Conservation (phyloP, 1,140 invertebrate genomes). For the Nilaparvata lugens region DNA sequence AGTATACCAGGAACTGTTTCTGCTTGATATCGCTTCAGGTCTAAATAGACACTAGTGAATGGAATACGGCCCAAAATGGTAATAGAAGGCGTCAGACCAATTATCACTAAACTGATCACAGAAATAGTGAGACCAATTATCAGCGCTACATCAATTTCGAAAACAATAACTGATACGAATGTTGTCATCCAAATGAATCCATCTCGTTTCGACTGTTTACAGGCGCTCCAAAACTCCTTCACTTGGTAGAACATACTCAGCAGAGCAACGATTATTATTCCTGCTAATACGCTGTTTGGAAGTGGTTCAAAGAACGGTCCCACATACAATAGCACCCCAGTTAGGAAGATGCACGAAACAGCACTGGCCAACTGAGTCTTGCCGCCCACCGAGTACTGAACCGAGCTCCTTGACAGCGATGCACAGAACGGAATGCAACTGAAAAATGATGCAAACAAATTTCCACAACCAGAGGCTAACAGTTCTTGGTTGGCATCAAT, state of each 20-base stretch:
- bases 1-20: neutral
- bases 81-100: neutral
- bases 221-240: neutral
- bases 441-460: constrained; percentile 75
- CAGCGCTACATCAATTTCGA: neutral
- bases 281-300: constrained; percentile 40
- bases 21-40: neutral
- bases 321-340: constrained; percentile 70
- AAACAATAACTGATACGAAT: neutral
- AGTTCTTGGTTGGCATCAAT: constrained; percentile 72
- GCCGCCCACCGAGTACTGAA: constrained; percentile 75
- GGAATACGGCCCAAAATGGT: neutral
- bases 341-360: constrained; percentile 54
- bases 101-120: neutral
- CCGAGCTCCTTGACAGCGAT: constrained; percentile 69
- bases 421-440: constrained; percentile 74
- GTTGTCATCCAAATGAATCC: neutral
- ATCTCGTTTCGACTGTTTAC: neutral
- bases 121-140: neutral
- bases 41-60: neutral
- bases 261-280: neutral
- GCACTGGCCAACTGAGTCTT: constrained; percentile 69
- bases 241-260: neutral
- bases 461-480: constrained; percentile 55
- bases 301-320: constrained; percentile 75